Conservation (phyloP, 2,797 vertebrate genomes). For the Malurus leucopterus region DNA sequence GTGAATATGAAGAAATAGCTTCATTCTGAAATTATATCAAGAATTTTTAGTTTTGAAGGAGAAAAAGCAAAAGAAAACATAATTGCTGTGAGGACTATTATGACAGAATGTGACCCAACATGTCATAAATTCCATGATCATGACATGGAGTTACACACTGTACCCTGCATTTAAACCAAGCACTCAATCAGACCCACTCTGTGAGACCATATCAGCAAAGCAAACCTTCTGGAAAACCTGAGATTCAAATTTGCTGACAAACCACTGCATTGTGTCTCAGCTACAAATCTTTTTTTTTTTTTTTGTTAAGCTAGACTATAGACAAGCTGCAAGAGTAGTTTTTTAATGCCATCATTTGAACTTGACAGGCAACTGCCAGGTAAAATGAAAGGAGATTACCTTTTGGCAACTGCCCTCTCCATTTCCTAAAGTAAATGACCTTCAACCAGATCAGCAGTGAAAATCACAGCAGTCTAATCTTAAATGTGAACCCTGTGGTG, state of each 20-base stretch:
- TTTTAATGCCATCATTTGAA: conserved; percentile 45
- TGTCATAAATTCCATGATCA: neutral
- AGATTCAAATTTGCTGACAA: neutral
- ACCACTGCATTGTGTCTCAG: neutral
- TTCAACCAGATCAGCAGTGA: conserved; percentile 36
- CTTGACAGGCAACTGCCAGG: conserved; percentile 33
- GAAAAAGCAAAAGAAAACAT: neutral
- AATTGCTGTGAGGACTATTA: neutral
- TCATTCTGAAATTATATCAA: neutral
- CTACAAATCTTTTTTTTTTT: no score
- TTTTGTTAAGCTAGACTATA: neutral
- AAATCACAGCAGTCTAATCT: conserved; percentile 46
- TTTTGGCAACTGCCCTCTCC: conserved; percentile 41
- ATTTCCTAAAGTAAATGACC: conserved; percentile 55
- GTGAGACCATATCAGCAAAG: neutral
- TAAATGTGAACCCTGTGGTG: conserved; percentile 20
- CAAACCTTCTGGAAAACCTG: neutral
- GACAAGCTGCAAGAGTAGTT: neutral
- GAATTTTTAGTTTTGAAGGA: neutral
- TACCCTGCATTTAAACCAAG: neutral
- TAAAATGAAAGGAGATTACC: conserved; percentile 52
- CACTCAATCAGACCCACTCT: neutral
- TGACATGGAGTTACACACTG: neutral
- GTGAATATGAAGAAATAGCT: neutral
- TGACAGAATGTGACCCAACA: neutral